These are phyloP conservation scores for Artibeus jamaicensis DNA, from an alignment of 2,797 vertebrate species.

Conservation along the genomic window DNA sequence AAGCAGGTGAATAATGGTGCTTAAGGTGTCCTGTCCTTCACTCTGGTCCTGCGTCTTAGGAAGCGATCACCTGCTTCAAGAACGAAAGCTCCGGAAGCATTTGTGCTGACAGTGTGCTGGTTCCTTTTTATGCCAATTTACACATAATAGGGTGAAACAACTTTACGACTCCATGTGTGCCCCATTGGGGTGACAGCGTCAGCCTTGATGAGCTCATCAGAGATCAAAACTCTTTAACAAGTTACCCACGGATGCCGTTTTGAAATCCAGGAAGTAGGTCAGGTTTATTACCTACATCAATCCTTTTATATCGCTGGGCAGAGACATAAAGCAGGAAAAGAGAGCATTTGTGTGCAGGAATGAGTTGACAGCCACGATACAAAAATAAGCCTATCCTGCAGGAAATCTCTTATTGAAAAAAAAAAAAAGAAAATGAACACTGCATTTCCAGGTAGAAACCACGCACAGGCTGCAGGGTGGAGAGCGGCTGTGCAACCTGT, in stretches of 20 bases:
- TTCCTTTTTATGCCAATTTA: slow-evolving; percentile 75
- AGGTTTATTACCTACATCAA: slow-evolving; percentile 77
- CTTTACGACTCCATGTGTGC: slow-evolving; percentile 68
- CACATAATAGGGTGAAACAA: slow-evolving; percentile 71
- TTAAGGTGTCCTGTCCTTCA: slow-evolving; percentile 40
- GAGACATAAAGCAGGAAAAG: slow-evolving; percentile 45
- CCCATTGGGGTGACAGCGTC: slow-evolving; percentile 71
- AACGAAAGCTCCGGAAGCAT: slow-evolving; percentile 54
- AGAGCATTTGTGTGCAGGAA: not conserved
- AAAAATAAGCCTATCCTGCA: slow-evolving; percentile 64
- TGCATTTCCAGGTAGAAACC: not conserved
- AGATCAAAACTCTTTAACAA: slow-evolving; percentile 82
- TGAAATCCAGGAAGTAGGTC: slow-evolving; percentile 78
- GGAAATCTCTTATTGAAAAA: slow-evolving; percentile 26
- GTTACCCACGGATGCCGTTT: slow-evolving; percentile 74
- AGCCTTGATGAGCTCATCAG: slow-evolving; percentile 80
- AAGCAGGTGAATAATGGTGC: slow-evolving; percentile 3
- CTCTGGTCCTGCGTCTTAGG: slow-evolving; percentile 50
- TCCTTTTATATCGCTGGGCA: slow-evolving; percentile 70
- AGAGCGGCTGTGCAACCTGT: not conserved
- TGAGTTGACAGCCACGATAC: not conserved
- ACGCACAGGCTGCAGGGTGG: not conserved
- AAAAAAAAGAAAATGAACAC: not conserved
- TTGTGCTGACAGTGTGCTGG: slow-evolving; percentile 72
- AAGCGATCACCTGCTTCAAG: slow-evolving; percentile 48